These are phyloP conservation scores for Melopsittacus undulatus DNA, from an alignment of 2,797 vertebrate species.

Conservation along the genomic window DNA sequence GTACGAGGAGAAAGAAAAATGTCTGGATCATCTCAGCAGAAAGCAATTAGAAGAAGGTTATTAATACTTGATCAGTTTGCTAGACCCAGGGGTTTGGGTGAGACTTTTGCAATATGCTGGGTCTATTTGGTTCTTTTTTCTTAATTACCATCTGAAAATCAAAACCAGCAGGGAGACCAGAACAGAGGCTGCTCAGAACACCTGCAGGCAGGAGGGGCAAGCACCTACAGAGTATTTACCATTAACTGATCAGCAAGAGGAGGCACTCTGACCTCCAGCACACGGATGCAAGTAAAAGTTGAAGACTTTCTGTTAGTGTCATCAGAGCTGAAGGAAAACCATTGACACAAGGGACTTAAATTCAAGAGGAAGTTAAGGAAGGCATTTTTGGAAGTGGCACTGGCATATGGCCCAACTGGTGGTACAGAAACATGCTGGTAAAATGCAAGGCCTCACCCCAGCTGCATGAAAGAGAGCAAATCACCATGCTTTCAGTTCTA, in stretches of 20 bases:
- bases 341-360: background rate
- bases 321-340: background rate
- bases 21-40: slow-evolving; percentile 4
- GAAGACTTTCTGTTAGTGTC: background rate
- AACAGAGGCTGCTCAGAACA: background rate
- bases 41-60: slow-evolving; percentile 28
- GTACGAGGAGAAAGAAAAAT: background rate
- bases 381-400: background rate
- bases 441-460: background rate
- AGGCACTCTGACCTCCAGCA: background rate
- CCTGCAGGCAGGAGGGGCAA: background rate
- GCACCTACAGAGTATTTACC: background rate
- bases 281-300: background rate
- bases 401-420: background rate
- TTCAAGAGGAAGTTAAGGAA: background rate
- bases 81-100: background rate
- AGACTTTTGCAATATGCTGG: background rate
- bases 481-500: background rate
- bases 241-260: background rate
- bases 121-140: background rate
- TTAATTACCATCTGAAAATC: slow-evolving; percentile 21
- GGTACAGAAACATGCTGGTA: background rate
- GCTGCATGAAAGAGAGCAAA: background rate
- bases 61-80: slow-evolving; percentile 37
- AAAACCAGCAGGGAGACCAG: slow-evolving; percentile 7